Conservation (phyloP, 2,888 invertebrate species). For the Lasioglossum malachurum region DNA sequence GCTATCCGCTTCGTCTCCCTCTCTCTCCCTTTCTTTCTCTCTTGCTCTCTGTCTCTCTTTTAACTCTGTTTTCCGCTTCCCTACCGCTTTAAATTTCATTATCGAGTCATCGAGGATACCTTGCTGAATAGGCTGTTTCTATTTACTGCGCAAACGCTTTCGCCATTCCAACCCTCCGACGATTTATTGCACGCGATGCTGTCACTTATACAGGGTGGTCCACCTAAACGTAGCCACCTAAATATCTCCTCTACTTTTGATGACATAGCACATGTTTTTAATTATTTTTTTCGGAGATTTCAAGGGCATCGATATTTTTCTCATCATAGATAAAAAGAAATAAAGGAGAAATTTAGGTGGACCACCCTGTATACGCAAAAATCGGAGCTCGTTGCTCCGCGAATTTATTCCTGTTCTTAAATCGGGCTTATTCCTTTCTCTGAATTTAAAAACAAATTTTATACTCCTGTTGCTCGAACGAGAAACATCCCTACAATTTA, state of each 20-base stretch:
- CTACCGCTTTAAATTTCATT: slow-evolving; percentile 51
- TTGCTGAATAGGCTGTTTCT: slow-evolving; percentile 27
- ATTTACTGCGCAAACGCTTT: slow-evolving; percentile 14
- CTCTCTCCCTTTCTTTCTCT: not conserved
- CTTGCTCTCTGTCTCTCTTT: not conserved
- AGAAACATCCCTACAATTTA: too few relatives aligned
- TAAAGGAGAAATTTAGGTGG: too few relatives aligned
- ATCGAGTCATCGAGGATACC: slow-evolving; percentile 52
- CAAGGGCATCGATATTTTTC: too few relatives aligned
- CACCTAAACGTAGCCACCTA: too few relatives aligned
- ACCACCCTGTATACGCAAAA: not conserved
- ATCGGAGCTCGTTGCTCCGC: not conserved
- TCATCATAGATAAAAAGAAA: too few relatives aligned
- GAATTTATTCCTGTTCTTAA: not conserved
- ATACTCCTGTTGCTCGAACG: too few relatives aligned
- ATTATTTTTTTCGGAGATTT: too few relatives aligned
- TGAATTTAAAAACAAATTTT: not conserved
- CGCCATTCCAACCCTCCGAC: not conserved
- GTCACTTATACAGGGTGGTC: not conserved
- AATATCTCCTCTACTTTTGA: too few relatives aligned
- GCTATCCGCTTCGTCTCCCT: not conserved
- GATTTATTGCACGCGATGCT: not conserved
- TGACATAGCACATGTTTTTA: too few relatives aligned
- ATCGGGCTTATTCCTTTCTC: not conserved
- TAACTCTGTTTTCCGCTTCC: not conserved